Evolutionary conservation across 2,888 invertebrate genomes (phyloP).

Genomic region (Philhelius pedissequus): DNA sequence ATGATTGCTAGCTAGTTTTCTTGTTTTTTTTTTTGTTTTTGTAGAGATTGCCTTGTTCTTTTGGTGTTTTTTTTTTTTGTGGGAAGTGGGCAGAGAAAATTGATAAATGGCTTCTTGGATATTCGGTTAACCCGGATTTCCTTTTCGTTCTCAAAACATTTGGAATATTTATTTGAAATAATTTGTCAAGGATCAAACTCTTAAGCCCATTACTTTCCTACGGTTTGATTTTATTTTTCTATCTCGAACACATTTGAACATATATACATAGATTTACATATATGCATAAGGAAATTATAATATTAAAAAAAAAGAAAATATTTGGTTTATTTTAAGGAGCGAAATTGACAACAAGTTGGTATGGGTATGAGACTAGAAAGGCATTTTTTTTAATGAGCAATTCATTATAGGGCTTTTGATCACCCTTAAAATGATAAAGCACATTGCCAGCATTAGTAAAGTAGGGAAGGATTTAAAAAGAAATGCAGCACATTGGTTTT

Average conservation of each 20-base stretch:
- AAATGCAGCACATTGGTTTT: no score
- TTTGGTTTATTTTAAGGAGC: no score
- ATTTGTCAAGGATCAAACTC: constrained; percentile 63
- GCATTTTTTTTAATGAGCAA: no score
- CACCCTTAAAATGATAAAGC: no score
- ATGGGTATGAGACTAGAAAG: no score
- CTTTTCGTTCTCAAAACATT: constrained; percentile 17
- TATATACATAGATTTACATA: no score
- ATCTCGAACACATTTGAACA: neutral
- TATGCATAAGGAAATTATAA: no score
- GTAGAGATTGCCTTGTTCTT: constrained; percentile 18
- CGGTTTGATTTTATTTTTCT: neutral
- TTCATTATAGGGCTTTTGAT: no score
- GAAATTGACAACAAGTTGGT: no score
- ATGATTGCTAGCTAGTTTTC: constrained; percentile 34
- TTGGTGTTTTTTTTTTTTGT: constrained; percentile 16
- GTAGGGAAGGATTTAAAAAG: no score
- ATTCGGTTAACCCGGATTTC: constrained; percentile 18
- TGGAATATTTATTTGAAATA: constrained; percentile 64
- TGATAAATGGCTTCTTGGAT: constrained; percentile 56
- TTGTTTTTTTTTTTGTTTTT: constrained; percentile 10
- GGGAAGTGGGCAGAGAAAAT: constrained; percentile 29
- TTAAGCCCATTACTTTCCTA: constrained; percentile 24
- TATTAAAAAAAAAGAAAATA: no score
- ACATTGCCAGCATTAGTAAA: no score